These are phyloP conservation scores for Vireo altiloquus DNA, from an alignment of 2,113 vertebrate genomes.

Conservation along the genomic window DNA sequence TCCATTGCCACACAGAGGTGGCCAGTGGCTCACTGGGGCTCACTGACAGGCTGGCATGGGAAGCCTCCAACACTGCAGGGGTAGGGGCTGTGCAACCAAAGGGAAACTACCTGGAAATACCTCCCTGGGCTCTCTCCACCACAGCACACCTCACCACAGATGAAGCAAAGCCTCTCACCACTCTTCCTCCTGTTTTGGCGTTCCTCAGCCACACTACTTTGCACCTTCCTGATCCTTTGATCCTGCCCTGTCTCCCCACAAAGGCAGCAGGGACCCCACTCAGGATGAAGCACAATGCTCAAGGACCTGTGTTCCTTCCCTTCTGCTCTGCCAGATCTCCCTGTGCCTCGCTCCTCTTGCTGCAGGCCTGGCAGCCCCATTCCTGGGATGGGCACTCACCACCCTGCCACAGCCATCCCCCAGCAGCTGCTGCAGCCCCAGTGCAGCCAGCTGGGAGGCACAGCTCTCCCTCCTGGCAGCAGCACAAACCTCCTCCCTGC, in stretches of 20 bases:
- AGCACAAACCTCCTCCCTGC: background rate
- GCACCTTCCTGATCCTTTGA: background rate
- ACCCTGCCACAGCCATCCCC: background rate
- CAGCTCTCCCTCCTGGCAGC: background rate
- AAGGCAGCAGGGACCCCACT: background rate
- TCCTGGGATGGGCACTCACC: fast-evolving
- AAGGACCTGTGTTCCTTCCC: background rate
- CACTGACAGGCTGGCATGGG: fast-evolving
- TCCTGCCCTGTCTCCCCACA: fast-evolving
- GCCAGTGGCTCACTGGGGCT: background rate
- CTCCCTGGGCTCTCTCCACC: background rate
- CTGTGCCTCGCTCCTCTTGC: background rate
- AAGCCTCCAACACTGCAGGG: fast-evolving
- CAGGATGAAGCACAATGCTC: background rate
- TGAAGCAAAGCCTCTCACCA: background rate
- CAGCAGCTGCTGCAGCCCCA: background rate
- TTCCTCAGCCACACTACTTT: background rate
- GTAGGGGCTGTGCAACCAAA: background rate
- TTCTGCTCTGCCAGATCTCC: background rate
- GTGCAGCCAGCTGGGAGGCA: background rate
- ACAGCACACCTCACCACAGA: background rate
- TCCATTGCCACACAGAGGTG: background rate
- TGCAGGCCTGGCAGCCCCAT: background rate
- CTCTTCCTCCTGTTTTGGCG: background rate
- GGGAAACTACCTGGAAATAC: background rate